Conservation (phyloP, 1,140 invertebrate species). For the Solenopsis invicta region DNA sequence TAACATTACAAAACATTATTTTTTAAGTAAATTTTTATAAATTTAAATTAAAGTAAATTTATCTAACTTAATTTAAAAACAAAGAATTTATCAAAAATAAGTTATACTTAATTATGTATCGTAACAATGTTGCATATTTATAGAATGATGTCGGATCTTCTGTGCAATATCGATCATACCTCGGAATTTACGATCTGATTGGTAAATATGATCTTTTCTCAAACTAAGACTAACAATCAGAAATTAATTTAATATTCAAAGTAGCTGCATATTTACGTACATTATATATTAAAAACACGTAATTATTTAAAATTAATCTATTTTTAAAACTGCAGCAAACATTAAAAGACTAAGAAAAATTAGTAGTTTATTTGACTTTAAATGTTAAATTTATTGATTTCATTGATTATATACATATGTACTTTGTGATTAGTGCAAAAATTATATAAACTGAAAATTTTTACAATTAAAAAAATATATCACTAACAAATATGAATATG, state of each 20-base stretch:
- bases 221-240: neutral
- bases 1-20: conserved; percentile 18
- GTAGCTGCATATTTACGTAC: neutral
- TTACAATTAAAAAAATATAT: neutral
- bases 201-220: conserved; percentile 77
- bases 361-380: neutral
- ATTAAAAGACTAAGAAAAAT: neutral
- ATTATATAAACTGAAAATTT: neutral
- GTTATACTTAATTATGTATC: conserved; percentile 15
- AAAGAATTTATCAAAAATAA: conserved; percentile 37
- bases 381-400: neutral
- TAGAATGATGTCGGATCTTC: conserved; percentile 86
- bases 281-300: conserved; percentile 20
- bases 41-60: neutral
- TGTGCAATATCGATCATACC: conserved; percentile 85
- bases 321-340: neutral
- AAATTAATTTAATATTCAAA: neutral
- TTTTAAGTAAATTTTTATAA: conserved; percentile 27
- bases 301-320: neutral
- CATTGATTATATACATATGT: neutral
- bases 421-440: neutral
- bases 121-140: conserved; percentile 64
- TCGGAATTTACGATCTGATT: conserved; percentile 85
- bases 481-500: conserved; percentile 25
- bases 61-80: conserved; percentile 24